Evolutionary conservation across 2,113 vertebrate species (phyloP), one percentile per base, ranked within the genome.

Genomic region (Pseudorectes ferrugineus): DNA sequence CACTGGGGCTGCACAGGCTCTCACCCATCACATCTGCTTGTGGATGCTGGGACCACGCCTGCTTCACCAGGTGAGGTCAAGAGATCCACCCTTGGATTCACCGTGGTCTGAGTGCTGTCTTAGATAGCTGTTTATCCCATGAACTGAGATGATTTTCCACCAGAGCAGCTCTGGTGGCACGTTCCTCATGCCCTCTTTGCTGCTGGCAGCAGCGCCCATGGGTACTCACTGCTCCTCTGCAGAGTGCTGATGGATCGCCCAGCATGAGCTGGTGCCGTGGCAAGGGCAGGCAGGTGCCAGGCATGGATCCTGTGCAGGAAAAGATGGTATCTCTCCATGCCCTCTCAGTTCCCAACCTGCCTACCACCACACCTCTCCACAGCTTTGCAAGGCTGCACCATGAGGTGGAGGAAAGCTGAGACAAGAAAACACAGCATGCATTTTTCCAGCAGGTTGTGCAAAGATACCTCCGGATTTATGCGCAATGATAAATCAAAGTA

Each of bases 241-340:
- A 66, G 24, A 80, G 67, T 2, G 1, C n/a, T 62, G 25, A n/a
- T 12, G 16, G 40, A 67, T 46, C 42, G 16, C 25, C 14, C 51
- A 70, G 42, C 38, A 55, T 0, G 0, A 38, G 55, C 33, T 9
- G 5, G 23, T 19, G 63, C 54, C 8, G 1, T 3, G 24, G 54
- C 55, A 40, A 52, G 20, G 42, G 17, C 51, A 85, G 66, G 18
- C 18, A 31, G 55, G 45, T 38, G 42, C 49, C 67, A 4, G 1
- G 70, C 52, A 42, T 1, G 2, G 46, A 81, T 23, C 29, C n/a
- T 9, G 19, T 4, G 35, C 28, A 55, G 38, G 18, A 82, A 48
- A 89, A 33, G 45, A 2, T 11, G 51, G 2, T 25, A 15, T 16
- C 6, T 29, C 22, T 28, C 23, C 1, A 2, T 5, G 3, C 5